phyloP scores from a whole-genome alignment of 2,888 invertebrate genomes.

The Oeneis ivallda region DNA sequence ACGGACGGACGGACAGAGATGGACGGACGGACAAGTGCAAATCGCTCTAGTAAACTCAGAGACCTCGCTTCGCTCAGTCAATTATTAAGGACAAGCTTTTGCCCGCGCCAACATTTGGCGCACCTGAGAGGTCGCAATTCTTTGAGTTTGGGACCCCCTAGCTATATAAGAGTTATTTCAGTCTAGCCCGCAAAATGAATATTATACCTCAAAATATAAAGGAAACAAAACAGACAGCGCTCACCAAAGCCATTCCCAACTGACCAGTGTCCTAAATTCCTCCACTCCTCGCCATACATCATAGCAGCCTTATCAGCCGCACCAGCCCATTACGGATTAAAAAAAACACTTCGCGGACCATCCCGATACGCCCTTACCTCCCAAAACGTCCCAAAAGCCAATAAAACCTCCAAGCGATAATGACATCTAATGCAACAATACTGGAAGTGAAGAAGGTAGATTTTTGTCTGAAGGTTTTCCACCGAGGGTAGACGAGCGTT shows the following conservation, averaged over 20 bases:
- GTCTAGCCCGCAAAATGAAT: no score
- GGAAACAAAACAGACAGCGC: constrained; percentile 6
- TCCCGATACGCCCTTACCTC: constrained; percentile 54
- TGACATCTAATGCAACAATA: constrained; percentile 24
- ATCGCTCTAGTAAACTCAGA: no score
- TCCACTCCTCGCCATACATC: constrained; percentile 56
- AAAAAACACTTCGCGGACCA: constrained; percentile 70
- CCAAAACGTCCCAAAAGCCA: constrained; percentile 36
- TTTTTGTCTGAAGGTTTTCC: constrained; percentile 30
- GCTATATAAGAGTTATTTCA: no score
- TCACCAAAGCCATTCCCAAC: constrained; percentile 41
- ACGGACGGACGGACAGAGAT: no score
- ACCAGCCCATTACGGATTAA: constrained; percentile 71
- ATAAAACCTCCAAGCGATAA: constrained; percentile 32
- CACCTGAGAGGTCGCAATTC: no score
- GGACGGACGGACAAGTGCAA: no score
- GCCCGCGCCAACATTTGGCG: no score
- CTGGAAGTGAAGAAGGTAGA: constrained; percentile 35
- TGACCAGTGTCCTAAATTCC: constrained; percentile 48
- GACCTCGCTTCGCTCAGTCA: no score
- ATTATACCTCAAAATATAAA: not conserved
- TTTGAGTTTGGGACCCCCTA: no score
- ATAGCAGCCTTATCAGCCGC: constrained; percentile 64
- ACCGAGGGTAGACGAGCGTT: constrained; percentile 46
- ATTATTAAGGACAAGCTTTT: no score